Evolutionary conservation across 1,140 invertebrate species (phyloP).

Genomic region (Drosophila orena): DNA sequence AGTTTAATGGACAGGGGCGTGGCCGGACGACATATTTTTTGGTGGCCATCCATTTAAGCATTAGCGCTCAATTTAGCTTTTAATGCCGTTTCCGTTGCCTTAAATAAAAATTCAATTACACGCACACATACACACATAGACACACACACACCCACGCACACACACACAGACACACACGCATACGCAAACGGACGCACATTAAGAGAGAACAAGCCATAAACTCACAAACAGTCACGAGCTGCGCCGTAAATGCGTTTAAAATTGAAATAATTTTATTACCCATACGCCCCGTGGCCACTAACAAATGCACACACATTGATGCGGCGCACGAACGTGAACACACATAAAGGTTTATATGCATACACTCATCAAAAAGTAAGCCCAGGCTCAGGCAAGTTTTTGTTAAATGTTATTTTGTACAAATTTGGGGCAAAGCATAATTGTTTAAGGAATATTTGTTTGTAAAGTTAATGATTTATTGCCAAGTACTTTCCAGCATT

Average conservation of each 20-base stretch:
- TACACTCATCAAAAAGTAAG: background rate
- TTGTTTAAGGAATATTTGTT: background rate
- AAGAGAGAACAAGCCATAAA: constrained; percentile 43
- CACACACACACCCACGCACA: constrained; percentile 8
- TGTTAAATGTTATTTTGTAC: background rate
- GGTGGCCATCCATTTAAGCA: constrained; percentile 51
- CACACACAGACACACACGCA: constrained; percentile 8
- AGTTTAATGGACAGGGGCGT: constrained; percentile 42
- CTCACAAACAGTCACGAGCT: constrained; percentile 38
- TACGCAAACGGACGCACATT: constrained; percentile 6
- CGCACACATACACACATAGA: constrained; percentile 36
- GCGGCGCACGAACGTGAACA: constrained; percentile 21
- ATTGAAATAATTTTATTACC: constrained; percentile 79
- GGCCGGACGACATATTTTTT: constrained; percentile 50
- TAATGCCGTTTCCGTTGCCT: constrained; percentile 78
- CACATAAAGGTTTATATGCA: constrained; percentile 8
- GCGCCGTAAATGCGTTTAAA: constrained; percentile 69
- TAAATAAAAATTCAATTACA: constrained; percentile 81
- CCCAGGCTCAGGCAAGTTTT: background rate
- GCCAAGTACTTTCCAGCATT: too few relatives aligned
- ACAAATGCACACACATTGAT: constrained; percentile 46
- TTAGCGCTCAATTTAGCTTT: constrained; percentile 81
- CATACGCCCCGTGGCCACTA: constrained; percentile 57
- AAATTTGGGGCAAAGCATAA: background rate
- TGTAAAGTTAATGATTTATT: background rate